Percentiles rank a stretch among this genome's conserved stretches.
These are phyloP conservation scores for Drosophila ananassae DNA, from an alignment of 1,140 invertebrate genomes.

Conservation along the genomic window DNA sequence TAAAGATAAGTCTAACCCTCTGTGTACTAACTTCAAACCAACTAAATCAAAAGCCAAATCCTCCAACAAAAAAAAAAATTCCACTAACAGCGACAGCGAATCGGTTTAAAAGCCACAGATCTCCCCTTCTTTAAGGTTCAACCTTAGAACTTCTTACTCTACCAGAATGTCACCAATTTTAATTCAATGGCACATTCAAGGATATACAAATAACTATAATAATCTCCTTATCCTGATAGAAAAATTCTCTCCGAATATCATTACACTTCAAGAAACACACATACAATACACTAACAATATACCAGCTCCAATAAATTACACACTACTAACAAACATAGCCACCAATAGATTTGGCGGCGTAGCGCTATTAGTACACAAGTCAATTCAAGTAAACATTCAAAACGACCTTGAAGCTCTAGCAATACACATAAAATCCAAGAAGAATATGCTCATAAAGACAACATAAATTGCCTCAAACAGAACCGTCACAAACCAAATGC, in stretches of 20 bases:
- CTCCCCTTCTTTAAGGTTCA: conserved; percentile 4
- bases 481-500: conserved; percentile 16
- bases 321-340: too few species aligned
- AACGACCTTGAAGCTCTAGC: not conserved
- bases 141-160: conserved; percentile 3
- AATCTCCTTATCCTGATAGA: too few species aligned
- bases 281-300: too few species aligned
- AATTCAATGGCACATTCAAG: too few species aligned
- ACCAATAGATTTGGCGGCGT: too few species aligned
- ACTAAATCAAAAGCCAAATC: conserved; percentile 12
- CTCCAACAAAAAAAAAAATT: conserved; percentile 14
- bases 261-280: too few species aligned
- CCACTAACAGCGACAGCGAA: conserved; percentile 12
- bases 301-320: too few species aligned
- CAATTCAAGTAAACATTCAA: conserved; percentile 34
- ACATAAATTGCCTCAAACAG: conserved; percentile 30
- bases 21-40: not conserved
- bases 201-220: too few species aligned
- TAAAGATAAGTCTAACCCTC: too few species aligned
- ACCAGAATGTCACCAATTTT: conserved; percentile 19
- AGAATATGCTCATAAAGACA: conserved; percentile 1
- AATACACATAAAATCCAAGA: conserved; percentile 29
- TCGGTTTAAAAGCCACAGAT: not conserved
- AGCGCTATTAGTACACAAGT: too few species aligned
- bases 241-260: too few species aligned